phyloP scores from a whole-genome alignment of 2,888 invertebrate species.

The Drosophila falleni region DNA sequence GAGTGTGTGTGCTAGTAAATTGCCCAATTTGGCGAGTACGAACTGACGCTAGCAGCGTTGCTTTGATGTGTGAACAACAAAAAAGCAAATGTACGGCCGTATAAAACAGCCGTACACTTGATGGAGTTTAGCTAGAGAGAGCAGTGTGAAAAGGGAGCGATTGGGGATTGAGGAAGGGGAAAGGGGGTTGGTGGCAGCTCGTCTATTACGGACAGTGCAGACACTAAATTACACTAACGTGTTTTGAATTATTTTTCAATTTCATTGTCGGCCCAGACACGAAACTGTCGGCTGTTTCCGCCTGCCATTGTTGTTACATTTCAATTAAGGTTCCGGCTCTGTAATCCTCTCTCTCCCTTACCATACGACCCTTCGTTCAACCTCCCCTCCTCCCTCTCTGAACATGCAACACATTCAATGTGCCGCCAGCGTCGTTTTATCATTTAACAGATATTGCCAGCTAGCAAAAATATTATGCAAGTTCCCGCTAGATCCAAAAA shows the following conservation, averaged over 20 bases:
- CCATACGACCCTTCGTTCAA: background rate
- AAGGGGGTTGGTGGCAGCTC: background rate
- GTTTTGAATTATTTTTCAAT: slow-evolving; percentile 84
- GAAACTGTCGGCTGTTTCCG: slow-evolving; percentile 65
- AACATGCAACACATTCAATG: background rate
- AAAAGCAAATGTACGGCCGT: slow-evolving; percentile 41
- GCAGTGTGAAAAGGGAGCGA: background rate
- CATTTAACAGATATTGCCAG: slow-evolving; percentile 72
- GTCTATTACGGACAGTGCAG: slow-evolving; percentile 51
- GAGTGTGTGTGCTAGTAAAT: slow-evolving; percentile 53
- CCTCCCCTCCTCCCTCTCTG: background rate
- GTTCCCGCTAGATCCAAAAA: slow-evolving; percentile 46
- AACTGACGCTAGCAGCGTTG: slow-evolving; percentile 54
- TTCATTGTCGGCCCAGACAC: slow-evolving; percentile 78
- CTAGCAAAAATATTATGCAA: slow-evolving; percentile 67
- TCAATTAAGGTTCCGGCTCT: slow-evolving; percentile 65
- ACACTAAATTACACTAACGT: slow-evolving; percentile 84
- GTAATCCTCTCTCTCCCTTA: background rate
- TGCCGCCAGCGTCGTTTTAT: slow-evolving; percentile 72
- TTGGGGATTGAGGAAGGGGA: too few species aligned
- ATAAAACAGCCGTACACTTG: slow-evolving; percentile 11
- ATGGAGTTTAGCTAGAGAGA: background rate
- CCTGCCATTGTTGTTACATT: slow-evolving; percentile 76
- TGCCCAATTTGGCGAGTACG: slow-evolving; percentile 74
- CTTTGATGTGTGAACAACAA: slow-evolving; percentile 76